A percentile compares a stretch with the other conserved stretches of the same genome.
Evolutionary conservation across 2,113 vertebrate genomes (phyloP).

Genomic region (Phodopus roborovskii): DNA sequence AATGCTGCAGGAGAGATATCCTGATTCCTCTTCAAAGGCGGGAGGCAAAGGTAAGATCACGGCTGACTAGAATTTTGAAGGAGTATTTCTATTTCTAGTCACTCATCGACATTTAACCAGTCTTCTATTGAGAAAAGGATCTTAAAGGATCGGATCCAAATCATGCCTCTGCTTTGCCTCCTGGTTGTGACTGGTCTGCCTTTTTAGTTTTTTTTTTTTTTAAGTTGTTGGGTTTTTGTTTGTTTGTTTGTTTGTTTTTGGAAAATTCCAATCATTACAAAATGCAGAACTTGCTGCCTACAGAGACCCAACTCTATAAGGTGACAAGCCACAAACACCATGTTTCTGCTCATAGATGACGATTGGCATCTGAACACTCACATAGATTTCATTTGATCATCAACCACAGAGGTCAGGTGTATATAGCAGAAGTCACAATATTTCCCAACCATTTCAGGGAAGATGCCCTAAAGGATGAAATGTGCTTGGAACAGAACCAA

Average conservation of each 20-base stretch:
- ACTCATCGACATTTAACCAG: not conserved
- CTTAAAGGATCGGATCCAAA: not conserved
- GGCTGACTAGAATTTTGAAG: slow-evolving; percentile 20
- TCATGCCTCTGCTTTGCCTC: not conserved
- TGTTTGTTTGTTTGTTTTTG: not conserved
- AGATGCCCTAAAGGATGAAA: not conserved
- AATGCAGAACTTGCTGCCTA: not conserved
- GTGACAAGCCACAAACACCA: not conserved
- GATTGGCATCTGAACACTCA: not conserved
- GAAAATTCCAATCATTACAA: not conserved
- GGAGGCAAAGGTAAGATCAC: not conserved
- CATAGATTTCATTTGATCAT: not conserved
- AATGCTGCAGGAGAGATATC: not conserved
- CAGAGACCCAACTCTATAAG: accelerated
- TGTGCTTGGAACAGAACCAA: not conserved
- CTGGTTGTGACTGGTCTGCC: not conserved
- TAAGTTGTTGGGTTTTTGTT: no score
- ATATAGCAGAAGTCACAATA: not conserved
- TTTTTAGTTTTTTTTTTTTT: not conserved
- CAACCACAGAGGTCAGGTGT: not conserved
- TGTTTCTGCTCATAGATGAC: not conserved
- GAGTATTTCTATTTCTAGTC: not conserved
- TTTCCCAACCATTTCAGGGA: not conserved
- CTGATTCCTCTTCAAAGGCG: slow-evolving; percentile 12
- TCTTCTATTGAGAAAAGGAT: not conserved